A percentile compares a stretch with the other conserved stretches of the same genome.
These are phyloP conservation scores for Sinonovacula constricta DNA, from an alignment of 1,140 invertebrate species.

Conservation along the genomic window DNA sequence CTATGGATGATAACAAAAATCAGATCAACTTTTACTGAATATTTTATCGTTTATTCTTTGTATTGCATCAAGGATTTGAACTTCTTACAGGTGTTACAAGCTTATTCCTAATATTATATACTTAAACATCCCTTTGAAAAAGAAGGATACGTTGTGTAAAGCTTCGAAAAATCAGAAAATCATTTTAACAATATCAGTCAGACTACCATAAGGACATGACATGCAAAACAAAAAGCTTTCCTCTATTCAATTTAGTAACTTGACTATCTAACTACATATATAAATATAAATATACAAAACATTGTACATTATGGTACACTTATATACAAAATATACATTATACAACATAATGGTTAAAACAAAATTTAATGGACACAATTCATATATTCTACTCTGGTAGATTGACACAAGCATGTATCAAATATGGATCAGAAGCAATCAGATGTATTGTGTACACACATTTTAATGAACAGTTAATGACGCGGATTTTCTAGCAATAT, in stretches of 20 bases:
- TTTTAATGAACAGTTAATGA: background rate
- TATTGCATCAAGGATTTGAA: background rate
- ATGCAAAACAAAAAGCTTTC: no score
- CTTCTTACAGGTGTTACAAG: background rate
- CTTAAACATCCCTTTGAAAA: slow-evolving; percentile 1
- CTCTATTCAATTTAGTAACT: background rate
- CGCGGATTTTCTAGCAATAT: background rate
- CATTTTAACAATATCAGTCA: no score
- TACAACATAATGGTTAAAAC: background rate
- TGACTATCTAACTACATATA: slow-evolving; percentile 22
- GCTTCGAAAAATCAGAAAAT: no score
- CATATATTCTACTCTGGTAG: no score
- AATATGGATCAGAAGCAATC: background rate
- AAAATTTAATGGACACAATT: no score
- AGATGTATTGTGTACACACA: background rate
- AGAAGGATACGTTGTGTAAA: no score
- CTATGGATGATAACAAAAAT: background rate
- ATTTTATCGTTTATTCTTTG: background rate
- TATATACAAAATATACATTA: background rate
- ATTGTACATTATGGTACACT: background rate
- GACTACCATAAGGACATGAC: no score
- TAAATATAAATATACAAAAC: slow-evolving; percentile 7
- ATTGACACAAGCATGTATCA: background rate
- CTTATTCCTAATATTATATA: background rate
- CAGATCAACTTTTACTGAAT: background rate